Evolutionary conservation across 1,140 invertebrate genomes (phyloP).

Genomic region (Macrosteles quadrilineatus): DNA sequence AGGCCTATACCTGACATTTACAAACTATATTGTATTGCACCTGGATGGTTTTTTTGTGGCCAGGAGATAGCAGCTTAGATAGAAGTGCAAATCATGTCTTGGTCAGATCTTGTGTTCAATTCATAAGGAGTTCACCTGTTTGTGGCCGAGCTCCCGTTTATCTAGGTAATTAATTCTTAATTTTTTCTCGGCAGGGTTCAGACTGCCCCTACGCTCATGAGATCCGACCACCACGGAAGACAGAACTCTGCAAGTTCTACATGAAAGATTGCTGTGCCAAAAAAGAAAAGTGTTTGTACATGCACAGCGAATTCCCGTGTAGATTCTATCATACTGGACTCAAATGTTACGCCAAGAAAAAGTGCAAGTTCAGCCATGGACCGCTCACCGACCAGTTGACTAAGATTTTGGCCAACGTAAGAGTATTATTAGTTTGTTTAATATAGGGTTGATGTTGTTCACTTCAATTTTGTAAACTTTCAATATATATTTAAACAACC

Average conservation of each 20-base stretch:
- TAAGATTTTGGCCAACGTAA: constrained; percentile 64
- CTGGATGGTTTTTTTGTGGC: no score
- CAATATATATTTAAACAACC: not conserved
- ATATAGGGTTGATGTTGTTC: not conserved
- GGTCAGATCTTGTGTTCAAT: no score
- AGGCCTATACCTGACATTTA: no score
- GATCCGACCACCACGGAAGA: constrained; percentile 76
- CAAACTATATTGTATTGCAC: no score
- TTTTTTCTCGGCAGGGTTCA: no score
- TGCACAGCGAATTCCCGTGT: constrained; percentile 97
- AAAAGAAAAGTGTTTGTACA: constrained; percentile 92
- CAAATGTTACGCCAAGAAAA: constrained; percentile 75
- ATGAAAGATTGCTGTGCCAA: constrained; percentile 94
- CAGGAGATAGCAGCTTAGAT: no score
- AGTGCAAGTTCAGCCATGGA: constrained; percentile 93
- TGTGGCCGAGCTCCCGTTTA: no score
- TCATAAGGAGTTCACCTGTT: no score
- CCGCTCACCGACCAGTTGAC: constrained; percentile 72
- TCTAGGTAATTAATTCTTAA: no score
- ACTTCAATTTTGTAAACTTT: not conserved
- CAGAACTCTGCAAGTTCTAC: constrained; percentile 97
- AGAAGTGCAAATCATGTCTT: no score
- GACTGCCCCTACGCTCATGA: constrained; percentile 87
- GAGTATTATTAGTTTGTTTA: not conserved
- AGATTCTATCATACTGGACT: constrained; percentile 95